phyloP scores from a whole-genome alignment of 2,113 vertebrate species.

The Toxostoma redivivum region DNA sequence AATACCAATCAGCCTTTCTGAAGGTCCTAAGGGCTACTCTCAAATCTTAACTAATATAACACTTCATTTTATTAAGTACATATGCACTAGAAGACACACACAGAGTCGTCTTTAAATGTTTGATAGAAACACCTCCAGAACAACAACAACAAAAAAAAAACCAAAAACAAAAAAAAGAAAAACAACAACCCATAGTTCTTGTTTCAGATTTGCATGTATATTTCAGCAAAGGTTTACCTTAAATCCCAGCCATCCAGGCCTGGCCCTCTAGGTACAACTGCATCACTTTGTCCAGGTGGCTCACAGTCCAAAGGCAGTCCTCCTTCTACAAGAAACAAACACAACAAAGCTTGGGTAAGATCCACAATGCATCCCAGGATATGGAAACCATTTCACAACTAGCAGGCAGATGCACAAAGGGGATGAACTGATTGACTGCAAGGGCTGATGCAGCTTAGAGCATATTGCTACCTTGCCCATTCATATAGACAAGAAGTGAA shows the following conservation, averaged over 20 bases:
- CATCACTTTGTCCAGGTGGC: not conserved
- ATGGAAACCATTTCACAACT: not conserved
- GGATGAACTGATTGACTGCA: not conserved
- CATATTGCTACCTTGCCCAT: not conserved
- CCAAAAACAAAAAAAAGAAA: not conserved
- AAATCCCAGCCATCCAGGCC: not conserved
- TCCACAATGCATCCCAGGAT: not conserved
- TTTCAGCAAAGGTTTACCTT: conserved; percentile 35
- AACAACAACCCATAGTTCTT: not conserved
- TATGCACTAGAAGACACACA: not conserved
- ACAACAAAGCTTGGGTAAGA: not conserved
- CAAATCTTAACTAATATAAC: not conserved
- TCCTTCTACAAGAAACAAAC: not conserved
- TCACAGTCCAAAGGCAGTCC: not conserved
- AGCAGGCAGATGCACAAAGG: not conserved
- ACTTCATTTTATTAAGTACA: not conserved
- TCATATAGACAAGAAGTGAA: not conserved
- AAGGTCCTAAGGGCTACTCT: not conserved
- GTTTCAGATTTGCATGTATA: not conserved
- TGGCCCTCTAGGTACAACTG: not conserved
- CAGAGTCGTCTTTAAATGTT: not conserved
- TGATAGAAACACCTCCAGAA: not conserved
- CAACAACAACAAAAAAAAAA: not conserved
- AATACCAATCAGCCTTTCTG: not conserved
- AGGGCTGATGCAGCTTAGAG: not conserved